Conservation (phyloP, 2,797 vertebrate genomes). For the Huso huso region DNA sequence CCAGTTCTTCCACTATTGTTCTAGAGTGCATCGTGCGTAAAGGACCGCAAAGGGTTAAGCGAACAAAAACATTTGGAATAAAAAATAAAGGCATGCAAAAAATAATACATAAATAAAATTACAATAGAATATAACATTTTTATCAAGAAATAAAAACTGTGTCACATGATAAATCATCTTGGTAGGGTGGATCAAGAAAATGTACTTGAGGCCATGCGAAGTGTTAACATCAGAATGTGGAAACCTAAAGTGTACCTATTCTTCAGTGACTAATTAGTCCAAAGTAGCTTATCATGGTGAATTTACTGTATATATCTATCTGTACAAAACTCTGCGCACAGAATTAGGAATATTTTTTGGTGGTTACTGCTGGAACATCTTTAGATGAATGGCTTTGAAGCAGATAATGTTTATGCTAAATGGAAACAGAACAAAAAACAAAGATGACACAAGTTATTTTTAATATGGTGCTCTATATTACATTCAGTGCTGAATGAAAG, state of each 20-base stretch:
- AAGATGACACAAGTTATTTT: no score
- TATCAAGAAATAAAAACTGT: conserved; percentile 63
- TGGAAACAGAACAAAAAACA: no score
- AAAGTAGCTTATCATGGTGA: conserved; percentile 13
- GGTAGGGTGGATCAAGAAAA: conserved; percentile 47
- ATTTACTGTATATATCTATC: neutral
- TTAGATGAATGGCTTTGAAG: no score
- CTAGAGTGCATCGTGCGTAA: no score
- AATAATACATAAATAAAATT: conserved; percentile 18
- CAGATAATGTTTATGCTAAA: no score
- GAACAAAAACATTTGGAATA: no score
- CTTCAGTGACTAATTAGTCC: conserved; percentile 45
- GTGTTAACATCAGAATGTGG: conserved; percentile 64
- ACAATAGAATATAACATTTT: conserved; percentile 64
- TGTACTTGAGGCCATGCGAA: conserved; percentile 65
- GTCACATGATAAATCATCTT: conserved; percentile 51
- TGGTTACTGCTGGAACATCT: no score
- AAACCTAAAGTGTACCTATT: conserved; percentile 35
- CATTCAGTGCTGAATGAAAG: no score
- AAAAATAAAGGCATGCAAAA: neutral
- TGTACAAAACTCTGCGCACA: neutral
- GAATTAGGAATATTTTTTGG: neutral
- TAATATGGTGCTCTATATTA: no score
- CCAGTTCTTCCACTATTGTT: no score
- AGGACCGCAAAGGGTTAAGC: no score